Percentiles rank a stretch among this genome's conserved stretches.
phyloP scores from a whole-genome alignment of 2,113 vertebrate genomes.

The Muscicapa adusta region DNA sequence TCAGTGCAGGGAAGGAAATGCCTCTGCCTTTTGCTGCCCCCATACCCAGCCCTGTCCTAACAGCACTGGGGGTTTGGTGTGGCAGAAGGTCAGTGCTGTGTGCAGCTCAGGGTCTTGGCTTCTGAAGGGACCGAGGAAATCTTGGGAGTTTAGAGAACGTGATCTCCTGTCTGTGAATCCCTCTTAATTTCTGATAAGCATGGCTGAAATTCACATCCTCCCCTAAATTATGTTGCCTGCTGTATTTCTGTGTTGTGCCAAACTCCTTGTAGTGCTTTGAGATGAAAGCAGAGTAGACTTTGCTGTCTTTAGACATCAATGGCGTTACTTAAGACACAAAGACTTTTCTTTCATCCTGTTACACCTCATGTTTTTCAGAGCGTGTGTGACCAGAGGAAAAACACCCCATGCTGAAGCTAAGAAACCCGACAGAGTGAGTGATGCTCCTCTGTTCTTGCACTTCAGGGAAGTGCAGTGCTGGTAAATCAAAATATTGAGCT shows the following conservation, averaged over 20 bases:
- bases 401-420: background rate
- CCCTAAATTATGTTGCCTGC: background rate
- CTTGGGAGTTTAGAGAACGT: background rate
- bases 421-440: background rate
- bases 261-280: background rate
- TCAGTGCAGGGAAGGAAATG: background rate
- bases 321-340: background rate
- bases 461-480: background rate
- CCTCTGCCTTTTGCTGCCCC: background rate
- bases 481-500: background rate
- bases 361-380: background rate
- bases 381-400: background rate
- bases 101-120: background rate
- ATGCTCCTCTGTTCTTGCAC: background rate
- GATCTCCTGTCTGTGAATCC: background rate
- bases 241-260: background rate
- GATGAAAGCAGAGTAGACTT: background rate
- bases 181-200: background rate
- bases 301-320: background rate
- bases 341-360: background rate
- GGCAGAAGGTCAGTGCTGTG: background rate
- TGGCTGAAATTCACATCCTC: background rate
- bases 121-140: background rate
- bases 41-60: background rate
- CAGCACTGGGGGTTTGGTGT: background rate